Percentiles rank a stretch among this genome's conserved stretches.
phyloP scores from a whole-genome alignment of 35 echinoderm and acorn worm species.

The Stichopus chloronotus region DNA sequence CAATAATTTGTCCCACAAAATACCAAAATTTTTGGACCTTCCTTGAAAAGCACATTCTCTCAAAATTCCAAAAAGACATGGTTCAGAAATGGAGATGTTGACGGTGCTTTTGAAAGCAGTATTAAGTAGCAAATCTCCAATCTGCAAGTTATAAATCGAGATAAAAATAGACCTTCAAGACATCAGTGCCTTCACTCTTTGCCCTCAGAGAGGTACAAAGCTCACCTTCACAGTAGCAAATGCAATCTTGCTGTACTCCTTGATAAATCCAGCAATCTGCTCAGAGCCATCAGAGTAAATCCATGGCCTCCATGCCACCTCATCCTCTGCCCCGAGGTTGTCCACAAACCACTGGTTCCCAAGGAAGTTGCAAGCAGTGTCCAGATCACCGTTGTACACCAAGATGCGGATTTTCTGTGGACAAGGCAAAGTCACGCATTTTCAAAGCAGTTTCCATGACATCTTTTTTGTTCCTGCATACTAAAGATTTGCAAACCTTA shows the following conservation, averaged over 20 bases:
- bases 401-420: constrained; percentile 84
- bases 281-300: constrained; percentile 74
- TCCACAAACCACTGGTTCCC: constrained; percentile 94
- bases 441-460: background rate
- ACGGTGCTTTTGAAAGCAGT: no score
- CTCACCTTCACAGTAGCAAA: constrained; percentile 92
- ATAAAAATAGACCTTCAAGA: no score
- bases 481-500: no score
- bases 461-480: background rate
- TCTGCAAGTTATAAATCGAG: no score
- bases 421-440: background rate
- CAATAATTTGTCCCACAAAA: no score
- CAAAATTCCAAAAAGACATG: no score
- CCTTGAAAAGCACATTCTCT: no score
- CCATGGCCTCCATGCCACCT: constrained; percentile 89
- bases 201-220: background rate
- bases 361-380: constrained; percentile 77
- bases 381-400: constrained; percentile 90
- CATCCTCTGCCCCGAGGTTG: constrained; percentile 55
- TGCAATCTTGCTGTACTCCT: constrained; percentile 86
- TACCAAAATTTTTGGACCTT: no score
- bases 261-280: constrained; percentile 95
- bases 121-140: no score
- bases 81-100: no score
- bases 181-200: no score